Conservation (phyloP, 1,140 invertebrate genomes). For the Nebria ingens region DNA sequence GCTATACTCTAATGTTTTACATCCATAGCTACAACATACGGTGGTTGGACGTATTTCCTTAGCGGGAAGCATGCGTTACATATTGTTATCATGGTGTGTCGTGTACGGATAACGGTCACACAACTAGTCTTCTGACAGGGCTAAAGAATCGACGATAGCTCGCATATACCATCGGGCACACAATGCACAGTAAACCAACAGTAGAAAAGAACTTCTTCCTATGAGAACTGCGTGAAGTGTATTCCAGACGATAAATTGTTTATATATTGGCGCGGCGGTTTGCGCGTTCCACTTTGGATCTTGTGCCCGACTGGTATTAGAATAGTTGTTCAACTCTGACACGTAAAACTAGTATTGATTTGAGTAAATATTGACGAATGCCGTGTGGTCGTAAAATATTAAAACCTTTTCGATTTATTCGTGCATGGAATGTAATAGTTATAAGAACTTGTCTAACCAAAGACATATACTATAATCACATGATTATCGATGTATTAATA, state of each 20-base stretch:
- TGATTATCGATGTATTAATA: too few relatives aligned
- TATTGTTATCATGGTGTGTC: not conserved
- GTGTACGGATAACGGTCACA: not conserved
- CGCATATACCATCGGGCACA: not conserved
- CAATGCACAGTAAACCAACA: not conserved
- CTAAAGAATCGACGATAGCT: not conserved
- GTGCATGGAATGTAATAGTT: too few relatives aligned
- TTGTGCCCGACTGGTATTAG: not conserved
- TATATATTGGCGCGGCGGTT: not conserved
- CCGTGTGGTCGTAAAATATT: too few relatives aligned
- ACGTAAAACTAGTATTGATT: not conserved
- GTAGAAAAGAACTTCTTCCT: not conserved
- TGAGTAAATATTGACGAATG: too few relatives aligned
- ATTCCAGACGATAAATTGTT: not conserved
- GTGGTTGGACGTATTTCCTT: too few relatives aligned
- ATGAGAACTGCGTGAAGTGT: not conserved
- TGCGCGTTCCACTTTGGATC: not conserved
- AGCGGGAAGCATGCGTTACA: not conserved
- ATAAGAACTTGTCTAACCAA: too few relatives aligned
- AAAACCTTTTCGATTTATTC: too few relatives aligned
- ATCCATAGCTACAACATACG: too few relatives aligned
- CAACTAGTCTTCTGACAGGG: not conserved
- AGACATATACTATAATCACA: too few relatives aligned
- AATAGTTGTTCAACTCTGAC: not conserved
- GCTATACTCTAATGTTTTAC: too few relatives aligned